A percentile compares a stretch with the other conserved stretches of the same genome.
These are phyloP conservation scores for Zeugodacus cucurbitae DNA, from an alignment of 1,140 invertebrate genomes.

Conservation along the genomic window DNA sequence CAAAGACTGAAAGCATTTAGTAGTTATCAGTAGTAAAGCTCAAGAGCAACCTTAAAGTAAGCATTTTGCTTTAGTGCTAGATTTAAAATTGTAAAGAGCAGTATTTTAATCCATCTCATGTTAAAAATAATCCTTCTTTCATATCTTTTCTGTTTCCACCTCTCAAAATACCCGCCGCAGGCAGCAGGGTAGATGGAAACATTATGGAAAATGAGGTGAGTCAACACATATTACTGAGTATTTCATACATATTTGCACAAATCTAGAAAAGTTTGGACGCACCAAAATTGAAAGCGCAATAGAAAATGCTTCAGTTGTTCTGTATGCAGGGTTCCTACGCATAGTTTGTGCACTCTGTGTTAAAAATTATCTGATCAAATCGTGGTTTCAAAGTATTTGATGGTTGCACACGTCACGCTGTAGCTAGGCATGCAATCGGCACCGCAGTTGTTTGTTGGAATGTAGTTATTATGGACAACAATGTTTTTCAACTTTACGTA, in stretches of 20 bases:
- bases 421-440: neutral
- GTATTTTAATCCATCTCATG: too few species aligned
- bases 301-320: neutral
- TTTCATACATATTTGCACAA: neutral
- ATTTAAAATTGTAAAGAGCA: too few species aligned
- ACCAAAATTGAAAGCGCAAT: neutral
- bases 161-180: constrained; percentile 53
- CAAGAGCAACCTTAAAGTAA: too few species aligned
- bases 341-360: too few species aligned
- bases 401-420: neutral
- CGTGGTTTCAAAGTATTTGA: too few species aligned
- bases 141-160: constrained; percentile 45
- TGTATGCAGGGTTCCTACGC: too few species aligned
- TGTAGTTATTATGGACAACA: neutral
- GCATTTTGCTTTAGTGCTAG: too few species aligned
- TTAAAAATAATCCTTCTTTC: neutral
- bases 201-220: constrained; percentile 64
- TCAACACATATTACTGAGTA: neutral
- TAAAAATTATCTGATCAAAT: too few species aligned
- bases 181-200: constrained; percentile 57
- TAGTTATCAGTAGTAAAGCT: too few species aligned
- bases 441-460: too few species aligned
- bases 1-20: too few species aligned
- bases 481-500: constrained; percentile 6
- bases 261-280: neutral